These are phyloP conservation scores for Psilanteris sp. DNA, from an alignment of 1,140 invertebrate genomes.

Conservation along the genomic window DNA sequence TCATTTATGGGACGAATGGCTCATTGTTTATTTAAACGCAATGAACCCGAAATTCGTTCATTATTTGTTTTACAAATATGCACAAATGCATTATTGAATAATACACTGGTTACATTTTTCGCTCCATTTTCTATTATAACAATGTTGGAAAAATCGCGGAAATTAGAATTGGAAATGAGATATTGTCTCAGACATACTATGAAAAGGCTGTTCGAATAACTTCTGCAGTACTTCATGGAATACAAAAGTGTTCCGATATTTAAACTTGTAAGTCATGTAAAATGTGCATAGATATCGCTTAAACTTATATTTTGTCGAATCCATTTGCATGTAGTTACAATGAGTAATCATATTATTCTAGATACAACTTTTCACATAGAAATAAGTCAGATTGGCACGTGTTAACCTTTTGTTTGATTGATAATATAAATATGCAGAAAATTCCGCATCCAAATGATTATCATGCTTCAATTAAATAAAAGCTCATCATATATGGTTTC, in stretches of 20 bases:
- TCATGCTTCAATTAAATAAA: too few relatives aligned
- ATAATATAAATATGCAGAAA: too few relatives aligned
- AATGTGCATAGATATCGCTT: slow-evolving; percentile 31
- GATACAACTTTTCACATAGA: slow-evolving; percentile 4
- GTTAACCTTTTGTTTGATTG: too few relatives aligned
- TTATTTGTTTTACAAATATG: slow-evolving; percentile 1
- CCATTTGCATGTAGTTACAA: slow-evolving; percentile 37
- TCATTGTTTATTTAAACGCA: slow-evolving; percentile 2
- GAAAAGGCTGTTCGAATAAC: slow-evolving; percentile 36
- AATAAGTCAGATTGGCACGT: too few relatives aligned
- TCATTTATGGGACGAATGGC: background rate
- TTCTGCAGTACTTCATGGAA: slow-evolving; percentile 23
- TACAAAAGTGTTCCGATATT: slow-evolving; percentile 30
- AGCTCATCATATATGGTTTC: too few relatives aligned
- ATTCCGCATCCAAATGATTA: too few relatives aligned
- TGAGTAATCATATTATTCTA: slow-evolving; percentile 1
- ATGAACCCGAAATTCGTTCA: slow-evolving; percentile 1
- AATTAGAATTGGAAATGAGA: slow-evolving; percentile 55
- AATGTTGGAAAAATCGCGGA: slow-evolving; percentile 24
- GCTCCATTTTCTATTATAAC: slow-evolving; percentile 21
- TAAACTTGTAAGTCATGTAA: slow-evolving; percentile 27
- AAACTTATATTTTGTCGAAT: slow-evolving; percentile 29
- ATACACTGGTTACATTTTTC: slow-evolving; percentile 10
- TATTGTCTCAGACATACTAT: slow-evolving; percentile 39
- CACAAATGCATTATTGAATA: slow-evolving; percentile 12